Conservation (phyloP, 2,888 invertebrate genomes). For the Anticlea derivata region DNA sequence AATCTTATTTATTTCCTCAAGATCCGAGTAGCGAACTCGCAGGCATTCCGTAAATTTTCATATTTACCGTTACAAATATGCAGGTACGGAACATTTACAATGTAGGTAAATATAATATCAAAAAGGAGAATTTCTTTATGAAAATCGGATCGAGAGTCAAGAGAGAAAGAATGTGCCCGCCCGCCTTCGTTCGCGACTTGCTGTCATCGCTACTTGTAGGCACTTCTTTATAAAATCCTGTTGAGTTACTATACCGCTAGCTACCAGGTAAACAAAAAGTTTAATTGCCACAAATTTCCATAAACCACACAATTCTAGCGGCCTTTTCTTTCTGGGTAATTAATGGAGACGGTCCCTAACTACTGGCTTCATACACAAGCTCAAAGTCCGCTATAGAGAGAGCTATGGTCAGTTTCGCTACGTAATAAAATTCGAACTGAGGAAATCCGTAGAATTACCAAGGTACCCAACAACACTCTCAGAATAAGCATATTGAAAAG, state of each 20-base stretch:
- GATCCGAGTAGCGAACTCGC: constrained; percentile 67
- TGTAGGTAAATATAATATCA: constrained; percentile 82
- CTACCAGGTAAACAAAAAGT: constrained; percentile 17
- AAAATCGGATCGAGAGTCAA: constrained; percentile 78
- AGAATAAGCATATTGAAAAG: too few species aligned
- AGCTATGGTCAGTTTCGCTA: too few species aligned
- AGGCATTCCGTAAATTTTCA: constrained; percentile 83
- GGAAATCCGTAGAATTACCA: too few species aligned
- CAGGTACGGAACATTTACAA: constrained; percentile 82
- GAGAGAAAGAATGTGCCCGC: constrained; percentile 76
- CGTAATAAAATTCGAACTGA: too few species aligned
- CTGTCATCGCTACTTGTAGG: constrained; percentile 40
- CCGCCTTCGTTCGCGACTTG: constrained; percentile 57
- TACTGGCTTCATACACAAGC: too few species aligned
- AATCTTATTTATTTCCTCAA: constrained; percentile 68
- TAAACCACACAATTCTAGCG: constrained; percentile 4
- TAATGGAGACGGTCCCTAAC: too few species aligned
- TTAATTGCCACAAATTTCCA: constrained; percentile 10
- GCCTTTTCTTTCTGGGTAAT: neutral
- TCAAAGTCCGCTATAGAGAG: too few species aligned
- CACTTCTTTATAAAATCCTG: constrained; percentile 58
- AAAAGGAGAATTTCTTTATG: constrained; percentile 84
- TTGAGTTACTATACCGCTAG: constrained; percentile 13
- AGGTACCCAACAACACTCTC: too few species aligned
- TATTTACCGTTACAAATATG: constrained; percentile 84